Evolutionary conservation across 2,113 vertebrate species (phyloP).

Genomic region (Lucifuga dentata): DNA sequence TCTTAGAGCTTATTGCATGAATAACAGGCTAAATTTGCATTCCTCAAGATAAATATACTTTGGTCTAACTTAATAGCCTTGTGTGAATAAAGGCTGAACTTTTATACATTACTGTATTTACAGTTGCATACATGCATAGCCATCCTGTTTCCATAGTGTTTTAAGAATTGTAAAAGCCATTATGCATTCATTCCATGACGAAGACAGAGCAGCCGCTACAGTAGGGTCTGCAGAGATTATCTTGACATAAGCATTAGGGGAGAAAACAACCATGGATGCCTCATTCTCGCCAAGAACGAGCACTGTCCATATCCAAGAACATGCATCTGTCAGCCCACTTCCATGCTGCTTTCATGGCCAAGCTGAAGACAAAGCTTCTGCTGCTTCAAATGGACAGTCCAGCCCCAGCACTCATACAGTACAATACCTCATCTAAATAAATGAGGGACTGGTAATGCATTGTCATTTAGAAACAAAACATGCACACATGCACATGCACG

Average conservation of each 20-base stretch:
- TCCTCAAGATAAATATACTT: no score
- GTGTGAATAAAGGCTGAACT: constrained; percentile 5
- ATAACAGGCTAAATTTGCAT: background rate
- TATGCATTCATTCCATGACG: background rate
- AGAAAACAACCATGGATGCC: constrained; percentile 11
- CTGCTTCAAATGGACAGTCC: background rate
- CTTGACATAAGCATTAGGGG: background rate
- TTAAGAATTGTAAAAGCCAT: background rate
- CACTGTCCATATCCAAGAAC: constrained; percentile 10
- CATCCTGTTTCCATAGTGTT: background rate
- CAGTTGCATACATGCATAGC: background rate
- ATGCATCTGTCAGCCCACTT: constrained; percentile 17
- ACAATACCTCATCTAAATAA: background rate
- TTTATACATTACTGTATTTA: background rate
- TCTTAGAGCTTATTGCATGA: background rate
- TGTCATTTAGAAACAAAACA: background rate
- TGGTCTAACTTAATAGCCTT: background rate
- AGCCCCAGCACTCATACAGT: background rate
- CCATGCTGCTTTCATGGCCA: constrained; percentile 9
- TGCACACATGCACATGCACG: background rate
- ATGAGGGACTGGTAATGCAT: background rate
- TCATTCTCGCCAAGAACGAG: constrained; percentile 21
- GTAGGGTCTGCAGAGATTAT: background rate
- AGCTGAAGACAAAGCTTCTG: background rate
- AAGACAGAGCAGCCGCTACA: background rate